Evolutionary conservation across 2,888 invertebrate genomes (phyloP).

Genomic region (Ferrisia virgata): DNA sequence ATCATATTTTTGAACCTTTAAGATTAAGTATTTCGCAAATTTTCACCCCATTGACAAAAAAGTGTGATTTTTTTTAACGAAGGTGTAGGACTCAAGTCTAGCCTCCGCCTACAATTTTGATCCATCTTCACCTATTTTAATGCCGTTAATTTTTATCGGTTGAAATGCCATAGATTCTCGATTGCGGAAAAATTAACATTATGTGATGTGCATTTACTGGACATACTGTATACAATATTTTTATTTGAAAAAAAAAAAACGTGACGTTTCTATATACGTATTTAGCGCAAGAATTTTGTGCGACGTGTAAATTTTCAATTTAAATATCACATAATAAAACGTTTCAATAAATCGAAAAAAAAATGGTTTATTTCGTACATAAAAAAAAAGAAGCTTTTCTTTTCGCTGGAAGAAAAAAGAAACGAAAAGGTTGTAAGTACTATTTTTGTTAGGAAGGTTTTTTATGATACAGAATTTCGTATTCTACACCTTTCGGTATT

Average conservation of each 20-base stretch:
- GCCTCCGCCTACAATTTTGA: too few relatives aligned
- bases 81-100: too few relatives aligned
- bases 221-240: not conserved
- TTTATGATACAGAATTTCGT: not conserved
- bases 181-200: too few relatives aligned
- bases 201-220: not conserved
- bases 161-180: too few relatives aligned
- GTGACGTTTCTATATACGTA: not conserved
- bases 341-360: slow-evolving; percentile 16
- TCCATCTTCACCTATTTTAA: too few relatives aligned
- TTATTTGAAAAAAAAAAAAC: not conserved
- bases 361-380: not conserved
- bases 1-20: too few relatives aligned
- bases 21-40: too few relatives aligned
- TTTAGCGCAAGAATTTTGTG: not conserved
- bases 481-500: slow-evolving; percentile 22
- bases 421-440: not conserved
- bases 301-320: slow-evolving; percentile 11
- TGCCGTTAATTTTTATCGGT: too few relatives aligned
- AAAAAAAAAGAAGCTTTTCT: slow-evolving; percentile 15
- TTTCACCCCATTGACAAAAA: too few relatives aligned
- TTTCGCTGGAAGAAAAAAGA: not conserved
- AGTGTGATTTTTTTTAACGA: too few relatives aligned
- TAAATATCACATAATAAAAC: slow-evolving; percentile 12
- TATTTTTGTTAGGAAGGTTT: not conserved